Evolutionary conservation across 2,888 invertebrate species (phyloP).

Genomic region (Lasioglossum pauxillum): DNA sequence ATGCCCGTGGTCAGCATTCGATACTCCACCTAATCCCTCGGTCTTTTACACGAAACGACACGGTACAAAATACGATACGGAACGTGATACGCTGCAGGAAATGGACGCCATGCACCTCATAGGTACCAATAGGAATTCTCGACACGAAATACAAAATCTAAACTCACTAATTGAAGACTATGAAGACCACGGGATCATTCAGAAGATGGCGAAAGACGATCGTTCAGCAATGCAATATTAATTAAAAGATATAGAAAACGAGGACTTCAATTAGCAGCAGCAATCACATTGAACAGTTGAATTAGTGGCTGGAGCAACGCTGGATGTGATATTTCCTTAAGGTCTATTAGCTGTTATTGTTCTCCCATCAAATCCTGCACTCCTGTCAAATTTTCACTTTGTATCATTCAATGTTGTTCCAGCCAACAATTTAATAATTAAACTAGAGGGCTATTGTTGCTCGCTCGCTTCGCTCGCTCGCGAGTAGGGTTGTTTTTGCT

Average conservation of each 20-base stretch:
- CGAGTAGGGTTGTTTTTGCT: too few relatives aligned
- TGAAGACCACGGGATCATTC: neutral
- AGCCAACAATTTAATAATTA: too few relatives aligned
- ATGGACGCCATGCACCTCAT: neutral
- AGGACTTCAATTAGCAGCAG: neutral
- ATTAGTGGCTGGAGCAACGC: too few relatives aligned
- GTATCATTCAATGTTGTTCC: too few relatives aligned
- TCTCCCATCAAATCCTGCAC: too few relatives aligned
- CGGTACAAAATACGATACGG: slow-evolving; percentile 2
- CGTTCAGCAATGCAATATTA: too few relatives aligned
- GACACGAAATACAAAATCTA: neutral
- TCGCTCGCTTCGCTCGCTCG: too few relatives aligned
- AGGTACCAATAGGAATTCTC: neutral
- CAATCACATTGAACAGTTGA: neutral
- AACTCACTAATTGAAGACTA: neutral
- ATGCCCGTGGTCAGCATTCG: slow-evolving; percentile 6
- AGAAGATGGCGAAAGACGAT: neutral
- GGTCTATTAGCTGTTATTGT: too few relatives aligned
- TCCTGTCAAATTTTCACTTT: too few relatives aligned
- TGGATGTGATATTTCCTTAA: too few relatives aligned
- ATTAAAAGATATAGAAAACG: neutral
- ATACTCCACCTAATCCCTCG: neutral
- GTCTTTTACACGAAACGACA: neutral
- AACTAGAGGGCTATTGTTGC: too few relatives aligned
- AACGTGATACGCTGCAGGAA: neutral